Evolutionary conservation across 2,113 vertebrate genomes (phyloP).

Genomic region (Gracilinanus agilis): DNA sequence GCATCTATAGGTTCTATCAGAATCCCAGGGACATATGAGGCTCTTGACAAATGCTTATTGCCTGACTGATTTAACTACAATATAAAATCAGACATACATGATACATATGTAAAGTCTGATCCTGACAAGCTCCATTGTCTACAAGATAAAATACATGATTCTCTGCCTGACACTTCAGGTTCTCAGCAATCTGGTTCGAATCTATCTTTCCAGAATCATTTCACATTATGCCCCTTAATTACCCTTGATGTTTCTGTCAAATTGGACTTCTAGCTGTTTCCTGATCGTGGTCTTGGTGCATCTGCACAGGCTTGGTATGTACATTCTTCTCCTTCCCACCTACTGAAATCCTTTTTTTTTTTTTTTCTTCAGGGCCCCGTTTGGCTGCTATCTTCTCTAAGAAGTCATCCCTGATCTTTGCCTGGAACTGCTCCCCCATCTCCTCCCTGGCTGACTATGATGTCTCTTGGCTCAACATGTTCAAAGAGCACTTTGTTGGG

Average conservation of each 20-base stretch:
- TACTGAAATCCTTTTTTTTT: neutral
- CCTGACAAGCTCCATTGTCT: neutral
- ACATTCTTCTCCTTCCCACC: neutral
- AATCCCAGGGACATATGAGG: neutral
- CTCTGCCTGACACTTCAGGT: neutral
- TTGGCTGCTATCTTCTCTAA: neutral
- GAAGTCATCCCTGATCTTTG: neutral
- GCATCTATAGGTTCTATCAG: neutral
- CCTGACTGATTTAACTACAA: neutral
- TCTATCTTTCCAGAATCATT: neutral
- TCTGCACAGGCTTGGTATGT: neutral
- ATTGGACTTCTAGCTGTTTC: neutral
- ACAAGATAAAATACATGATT: neutral
- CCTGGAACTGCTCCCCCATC: too few relatives aligned
- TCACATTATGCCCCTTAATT: neutral
- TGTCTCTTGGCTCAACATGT: neutral
- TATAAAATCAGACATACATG: neutral
- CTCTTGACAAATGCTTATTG: neutral
- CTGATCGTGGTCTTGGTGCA: neutral
- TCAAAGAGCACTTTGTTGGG: neutral
- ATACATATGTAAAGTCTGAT: neutral
- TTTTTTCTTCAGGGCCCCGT: neutral
- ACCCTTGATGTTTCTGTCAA: neutral
- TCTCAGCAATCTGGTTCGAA: neutral
- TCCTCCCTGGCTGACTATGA: neutral